Evolutionary conservation across 2,888 invertebrate genomes (phyloP).

Genomic region (Miltochrista miniata): DNA sequence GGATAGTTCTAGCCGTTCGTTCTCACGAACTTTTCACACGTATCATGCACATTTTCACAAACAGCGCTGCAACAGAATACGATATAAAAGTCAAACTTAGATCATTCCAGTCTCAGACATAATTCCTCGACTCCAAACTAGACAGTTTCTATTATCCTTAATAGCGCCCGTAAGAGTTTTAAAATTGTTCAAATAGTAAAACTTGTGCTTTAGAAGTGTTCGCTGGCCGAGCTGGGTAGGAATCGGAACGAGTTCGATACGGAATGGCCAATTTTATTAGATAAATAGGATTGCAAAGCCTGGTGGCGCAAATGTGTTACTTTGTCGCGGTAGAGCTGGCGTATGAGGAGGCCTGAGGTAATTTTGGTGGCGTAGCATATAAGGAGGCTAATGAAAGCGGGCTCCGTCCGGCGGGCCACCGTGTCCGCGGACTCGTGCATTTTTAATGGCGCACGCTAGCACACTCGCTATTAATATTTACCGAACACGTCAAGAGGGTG

Average conservation of each 20-base stretch:
- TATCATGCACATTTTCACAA: conserved; percentile 37
- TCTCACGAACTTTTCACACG: conserved; percentile 41
- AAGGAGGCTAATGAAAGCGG: conserved; percentile 71
- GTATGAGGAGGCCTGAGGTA: conserved; percentile 41
- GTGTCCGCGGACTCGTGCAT: conserved; percentile 81
- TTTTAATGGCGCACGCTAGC: conserved; percentile 81
- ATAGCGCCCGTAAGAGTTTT: conserved; percentile 80
- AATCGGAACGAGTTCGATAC: conserved; percentile 67
- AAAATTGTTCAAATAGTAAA: conserved; percentile 76
- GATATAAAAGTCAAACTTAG: conserved; percentile 74
- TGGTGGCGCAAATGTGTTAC: conserved; percentile 48
- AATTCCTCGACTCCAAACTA: conserved; percentile 71
- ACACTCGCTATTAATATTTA: conserved; percentile 83
- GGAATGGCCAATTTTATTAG: conserved; percentile 75
- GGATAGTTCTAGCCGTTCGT: conserved; percentile 19
- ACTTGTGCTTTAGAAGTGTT: conserved; percentile 75
- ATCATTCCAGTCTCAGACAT: conserved; percentile 72
- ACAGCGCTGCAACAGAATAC: conserved; percentile 42
- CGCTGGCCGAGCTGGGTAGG: conserved; percentile 66
- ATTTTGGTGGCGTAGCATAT: conserved; percentile 52
- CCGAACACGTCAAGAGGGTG: conserved; percentile 84
- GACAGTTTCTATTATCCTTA: conserved; percentile 81
- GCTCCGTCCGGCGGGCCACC: conserved; percentile 42
- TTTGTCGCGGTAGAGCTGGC: conserved; percentile 34
- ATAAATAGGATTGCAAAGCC: conserved; percentile 62